Base-by-base conservation (phyloP, 37 sponge, comb jelly and placozoan species). In the Beroe ovata region DNA sequence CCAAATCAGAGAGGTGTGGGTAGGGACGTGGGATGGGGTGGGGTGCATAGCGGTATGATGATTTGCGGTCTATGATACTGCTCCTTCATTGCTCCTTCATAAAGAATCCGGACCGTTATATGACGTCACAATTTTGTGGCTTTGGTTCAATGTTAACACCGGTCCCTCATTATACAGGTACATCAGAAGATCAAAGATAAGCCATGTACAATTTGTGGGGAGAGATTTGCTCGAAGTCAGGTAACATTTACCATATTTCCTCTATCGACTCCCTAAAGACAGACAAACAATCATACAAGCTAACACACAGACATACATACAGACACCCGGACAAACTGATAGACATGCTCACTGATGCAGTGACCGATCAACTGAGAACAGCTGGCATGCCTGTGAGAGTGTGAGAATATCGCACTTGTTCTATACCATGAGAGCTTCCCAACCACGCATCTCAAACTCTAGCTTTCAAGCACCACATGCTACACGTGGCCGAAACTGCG, bases 151-250 rank as follows among this genome's bases (percentile, higher is more conserved):
- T n/a, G n/a, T n/a, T n/a, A n/a, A n/a, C n/a, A n/a, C n/a, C n/a
- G n/a, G n/a, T n/a, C n/a, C n/a, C n/a, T n/a, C n/a, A 16, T 47
- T 47, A 16, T 47, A 39, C 84, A 77, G 84, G 84, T 77, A 0
- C 84, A 77, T 25, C 84, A 77, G 33, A 77, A 77, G 84, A 77
- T 77, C 84, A 77, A 77, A 42, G 84, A 77, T 29, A 77, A 77
- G 54, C 84, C 84, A 28, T 77, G 84, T 36, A 42, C 22, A 20
- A 42, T 77, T 23, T 77, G 84, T 42, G 84, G 84, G 22, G 84
- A 77, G 41, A 30, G 84, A 33, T 77, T 77, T 20, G 84, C 84
- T 29, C 41, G 84, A 21, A 42, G 54, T 36, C 84, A 77, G 84
- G 84, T 77, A 36, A n/a, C n/a, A n/a, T n/a, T n/a, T n/a, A n/a